Evolutionary conservation across 2,888 invertebrate genomes (phyloP), one percentile per base, ranked within the genome.

Genomic region (Hemicrepidius hirtus): DNA sequence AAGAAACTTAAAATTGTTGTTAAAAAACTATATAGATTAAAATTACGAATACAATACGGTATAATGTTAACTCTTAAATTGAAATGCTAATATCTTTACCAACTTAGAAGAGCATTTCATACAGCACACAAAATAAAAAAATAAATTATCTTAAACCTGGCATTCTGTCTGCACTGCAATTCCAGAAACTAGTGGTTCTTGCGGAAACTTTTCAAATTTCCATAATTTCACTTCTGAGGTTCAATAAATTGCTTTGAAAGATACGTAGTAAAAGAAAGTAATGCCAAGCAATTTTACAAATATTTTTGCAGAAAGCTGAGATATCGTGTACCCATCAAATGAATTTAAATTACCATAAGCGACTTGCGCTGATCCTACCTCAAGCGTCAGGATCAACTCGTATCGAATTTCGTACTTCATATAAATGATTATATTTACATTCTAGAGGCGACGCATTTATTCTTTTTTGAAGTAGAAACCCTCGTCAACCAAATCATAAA

Each of bases 401-500:
- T 41, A 67, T 67, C 44, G 66, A 67, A 67, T 57, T 55, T 28
- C 57, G 13, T 59, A 32, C 16, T 20, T 28, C 37, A 40, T 53
- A 67, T 64, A 50, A 44, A 67, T 67, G 55, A 37, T 49, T 20
- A 44, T 55, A 67, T 67, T 67, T 67, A 67, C 28, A 59, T 57
- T 55, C 66, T 32, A 28, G 35, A 18, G 24, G 21, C 66, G 66
- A 32, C 41, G 28, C 57, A 67, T 67, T 41, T 44, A 67, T 55
- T 46, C 16, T 32, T 66, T 67, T 59, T 59, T 16, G n/a, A 37
- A 59, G 66, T 67, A 67, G 55, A 57, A 32, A 57, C 66, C 66
- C 57, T 20, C 46, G 57, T 67, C 66, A 67, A 32, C 41, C 57
- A 37, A 67, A 32, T 28, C 57, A 37, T 41, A 57, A 40, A 57